A percentile compares a stretch with the other conserved stretches of the same genome.
Conservation (phyloP, 1,140 invertebrate genomes). For the Atta colombica region DNA sequence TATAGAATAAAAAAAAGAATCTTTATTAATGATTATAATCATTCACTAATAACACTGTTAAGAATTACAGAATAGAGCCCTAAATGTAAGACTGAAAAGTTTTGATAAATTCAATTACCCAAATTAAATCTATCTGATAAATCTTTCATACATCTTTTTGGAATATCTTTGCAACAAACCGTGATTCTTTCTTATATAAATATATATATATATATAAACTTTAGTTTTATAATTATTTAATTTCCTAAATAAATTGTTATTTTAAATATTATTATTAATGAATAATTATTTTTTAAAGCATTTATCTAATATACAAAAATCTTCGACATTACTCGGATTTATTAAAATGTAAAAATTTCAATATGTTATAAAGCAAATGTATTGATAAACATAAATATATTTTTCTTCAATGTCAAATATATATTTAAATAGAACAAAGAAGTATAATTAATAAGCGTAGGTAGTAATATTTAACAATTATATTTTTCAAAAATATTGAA, state of each 20-base stretch:
- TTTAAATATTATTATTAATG: too few species aligned
- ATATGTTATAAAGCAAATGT: constrained; percentile 7
- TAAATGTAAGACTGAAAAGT: background rate
- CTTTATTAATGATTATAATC: too few species aligned
- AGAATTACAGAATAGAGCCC: too few species aligned
- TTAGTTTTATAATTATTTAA: background rate
- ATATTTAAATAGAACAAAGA: background rate
- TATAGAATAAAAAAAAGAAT: too few species aligned
- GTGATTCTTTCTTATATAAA: background rate
- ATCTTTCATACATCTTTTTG: too few species aligned
- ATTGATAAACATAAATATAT: background rate
- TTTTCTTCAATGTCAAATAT: constrained; percentile 10
- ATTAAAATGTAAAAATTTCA: background rate
- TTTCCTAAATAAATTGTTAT: background rate
- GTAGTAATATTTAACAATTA: background rate
- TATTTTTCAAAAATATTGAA: background rate
- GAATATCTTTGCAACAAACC: background rate
- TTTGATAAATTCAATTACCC: background rate
- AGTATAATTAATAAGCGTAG: background rate
- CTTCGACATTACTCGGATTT: background rate
- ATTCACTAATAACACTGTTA: too few species aligned
- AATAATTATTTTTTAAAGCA: background rate
- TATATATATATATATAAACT: background rate
- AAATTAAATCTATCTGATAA: background rate
- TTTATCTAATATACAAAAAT: background rate